These are phyloP conservation scores for Dicranocentrus wangi DNA, from an alignment of 2,888 invertebrate species.

Conservation along the genomic window DNA sequence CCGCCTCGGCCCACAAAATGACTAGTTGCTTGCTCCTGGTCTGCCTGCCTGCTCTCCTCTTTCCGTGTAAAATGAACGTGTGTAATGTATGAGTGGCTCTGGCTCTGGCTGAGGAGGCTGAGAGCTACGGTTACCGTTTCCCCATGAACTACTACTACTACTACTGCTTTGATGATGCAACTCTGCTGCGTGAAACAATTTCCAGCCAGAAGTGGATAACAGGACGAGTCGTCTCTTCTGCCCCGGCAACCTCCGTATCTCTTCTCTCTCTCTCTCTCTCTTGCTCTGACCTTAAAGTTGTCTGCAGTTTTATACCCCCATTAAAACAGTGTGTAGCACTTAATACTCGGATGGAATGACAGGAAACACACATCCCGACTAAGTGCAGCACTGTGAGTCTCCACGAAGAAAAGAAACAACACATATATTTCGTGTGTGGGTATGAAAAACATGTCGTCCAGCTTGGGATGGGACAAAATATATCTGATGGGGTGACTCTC, in stretches of 20 bases:
- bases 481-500: no score
- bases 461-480: no score
- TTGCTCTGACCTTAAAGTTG: not conserved
- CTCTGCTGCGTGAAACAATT: constrained; percentile 13
- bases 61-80: constrained; percentile 1
- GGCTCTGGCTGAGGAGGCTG: no score
- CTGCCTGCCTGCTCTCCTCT: constrained; percentile 7
- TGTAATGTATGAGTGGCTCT: no score
- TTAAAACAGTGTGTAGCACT: constrained; percentile 34
- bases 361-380: constrained; percentile 1
- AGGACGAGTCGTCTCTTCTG: constrained; percentile 42
- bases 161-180: no score
- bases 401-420: no score
- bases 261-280: constrained; percentile 13
- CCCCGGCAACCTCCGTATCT: no score
- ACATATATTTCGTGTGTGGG: no score
- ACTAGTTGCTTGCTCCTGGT: not conserved
- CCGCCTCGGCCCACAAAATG: constrained; percentile 9
- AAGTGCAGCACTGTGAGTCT: no score
- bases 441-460: not conserved
- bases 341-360: constrained; percentile 19
- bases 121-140: constrained; percentile 39
- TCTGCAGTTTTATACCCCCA: constrained; percentile 25
- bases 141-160: constrained; percentile 29
- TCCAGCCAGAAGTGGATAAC: constrained; percentile 22